phyloP scores from a whole-genome alignment of 2,888 invertebrate genomes.

The Eretmocerus hayati region DNA sequence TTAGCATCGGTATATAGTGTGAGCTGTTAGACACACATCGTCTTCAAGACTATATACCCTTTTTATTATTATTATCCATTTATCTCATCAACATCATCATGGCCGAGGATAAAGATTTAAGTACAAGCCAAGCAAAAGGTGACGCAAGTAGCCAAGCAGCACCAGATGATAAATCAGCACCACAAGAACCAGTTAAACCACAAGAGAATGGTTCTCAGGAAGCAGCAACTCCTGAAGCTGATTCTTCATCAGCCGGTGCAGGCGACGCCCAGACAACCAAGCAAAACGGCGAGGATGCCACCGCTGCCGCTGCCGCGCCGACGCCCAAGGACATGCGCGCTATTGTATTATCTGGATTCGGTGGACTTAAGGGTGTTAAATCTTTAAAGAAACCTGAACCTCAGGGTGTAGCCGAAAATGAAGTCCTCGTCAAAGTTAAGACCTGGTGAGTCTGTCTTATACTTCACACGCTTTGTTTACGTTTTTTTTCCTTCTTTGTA shows the following conservation, averaged over 20 bases:
- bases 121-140: slow-evolving; percentile 47
- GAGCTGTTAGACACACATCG: too few species aligned
- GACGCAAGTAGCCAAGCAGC: slow-evolving; percentile 49
- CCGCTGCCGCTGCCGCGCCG: slow-evolving; percentile 6
- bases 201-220: slow-evolving; percentile 42
- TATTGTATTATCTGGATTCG: slow-evolving; percentile 77
- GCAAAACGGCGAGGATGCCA: slow-evolving; percentile 41
- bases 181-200: slow-evolving; percentile 59
- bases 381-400: slow-evolving; percentile 75
- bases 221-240: slow-evolving; percentile 38
- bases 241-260: slow-evolving; percentile 47
- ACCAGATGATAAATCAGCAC: slow-evolving; percentile 41
- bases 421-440: slow-evolving; percentile 76
- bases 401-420: slow-evolving; percentile 54
- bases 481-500: slow-evolving; percentile 3
- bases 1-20: too few species aligned
- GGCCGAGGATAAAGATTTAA: slow-evolving; percentile 45
- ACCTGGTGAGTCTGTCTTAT: slow-evolving; percentile 78
- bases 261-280: slow-evolving; percentile 42
- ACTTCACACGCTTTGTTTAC: too few species aligned
- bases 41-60: too few species aligned
- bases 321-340: slow-evolving; percentile 71
- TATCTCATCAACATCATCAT: too few species aligned
- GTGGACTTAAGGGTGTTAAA: slow-evolving; percentile 79
- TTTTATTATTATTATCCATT: too few species aligned